Evolutionary conservation across 2,113 vertebrate genomes (phyloP).

Genomic region (Amphiprion percula): DNA sequence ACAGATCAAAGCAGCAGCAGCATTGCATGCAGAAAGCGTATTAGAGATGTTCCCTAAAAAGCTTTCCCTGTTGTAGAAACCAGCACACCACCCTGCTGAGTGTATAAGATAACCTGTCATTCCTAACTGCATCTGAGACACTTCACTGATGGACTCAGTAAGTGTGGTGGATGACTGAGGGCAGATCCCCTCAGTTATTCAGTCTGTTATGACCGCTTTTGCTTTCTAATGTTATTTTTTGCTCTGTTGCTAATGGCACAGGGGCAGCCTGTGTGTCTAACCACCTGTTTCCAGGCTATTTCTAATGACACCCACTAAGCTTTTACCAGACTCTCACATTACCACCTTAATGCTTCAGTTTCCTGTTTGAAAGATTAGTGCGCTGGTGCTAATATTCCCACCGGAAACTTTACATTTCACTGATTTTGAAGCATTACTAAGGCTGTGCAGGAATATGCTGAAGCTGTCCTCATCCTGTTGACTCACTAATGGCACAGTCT

Average conservation of each 20-base stretch:
- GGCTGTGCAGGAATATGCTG: conserved; percentile 3
- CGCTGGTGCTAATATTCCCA: conserved; percentile 26
- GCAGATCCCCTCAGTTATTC: conserved; percentile 16
- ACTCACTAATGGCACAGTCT: conserved; percentile 31
- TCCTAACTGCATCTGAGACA: background rate
- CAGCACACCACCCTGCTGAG: background rate
- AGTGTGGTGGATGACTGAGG: background rate
- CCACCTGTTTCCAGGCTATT: conserved; percentile 79
- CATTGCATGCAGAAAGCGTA: background rate
- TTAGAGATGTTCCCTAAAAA: background rate
- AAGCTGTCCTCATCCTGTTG: conserved; percentile 5
- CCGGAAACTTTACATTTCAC: conserved; percentile 6
- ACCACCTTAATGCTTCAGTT: conserved; percentile 48
- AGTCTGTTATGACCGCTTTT: conserved; percentile 13
- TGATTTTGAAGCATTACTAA: conserved; percentile 17
- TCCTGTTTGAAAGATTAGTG: conserved; percentile 32
- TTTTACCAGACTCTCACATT: conserved; percentile 60
- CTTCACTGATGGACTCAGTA: conserved; percentile 23
- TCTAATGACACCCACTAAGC: conserved; percentile 52
- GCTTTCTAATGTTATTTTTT: conserved; percentile 68
- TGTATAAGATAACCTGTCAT: background rate
- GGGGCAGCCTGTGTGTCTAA: conserved; percentile 27
- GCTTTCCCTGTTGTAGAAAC: background rate
- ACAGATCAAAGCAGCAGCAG: background rate
- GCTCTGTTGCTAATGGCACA: conserved; percentile 56